Evolutionary conservation across 2,888 invertebrate species (phyloP).

Genomic region (Drosophila pegasa): DNA sequence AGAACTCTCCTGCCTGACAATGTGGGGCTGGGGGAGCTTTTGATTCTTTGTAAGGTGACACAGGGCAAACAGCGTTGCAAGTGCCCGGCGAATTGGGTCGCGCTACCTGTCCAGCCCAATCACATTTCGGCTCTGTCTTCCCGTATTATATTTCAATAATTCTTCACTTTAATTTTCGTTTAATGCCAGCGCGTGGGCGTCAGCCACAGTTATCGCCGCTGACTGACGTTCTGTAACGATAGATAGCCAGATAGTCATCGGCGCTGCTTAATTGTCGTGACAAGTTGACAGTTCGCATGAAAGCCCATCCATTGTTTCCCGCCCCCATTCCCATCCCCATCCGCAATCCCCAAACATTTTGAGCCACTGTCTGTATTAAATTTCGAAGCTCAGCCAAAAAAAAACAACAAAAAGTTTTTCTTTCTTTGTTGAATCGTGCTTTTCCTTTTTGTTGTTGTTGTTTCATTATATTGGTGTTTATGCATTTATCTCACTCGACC

Average conservation of each 20-base stretch:
- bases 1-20: slow-evolving; percentile 5
- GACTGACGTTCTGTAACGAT: slow-evolving; percentile 42
- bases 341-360: slow-evolving; percentile 13
- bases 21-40: slow-evolving; percentile 13
- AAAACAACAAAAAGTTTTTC: slow-evolving; percentile 41
- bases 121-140: slow-evolving; percentile 7
- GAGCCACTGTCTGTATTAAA: slow-evolving; percentile 44
- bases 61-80: slow-evolving; percentile 29
- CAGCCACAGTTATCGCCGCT: background rate
- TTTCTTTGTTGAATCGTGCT: slow-evolving; percentile 51
- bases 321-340: no score
- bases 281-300: slow-evolving; percentile 81
- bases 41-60: slow-evolving; percentile 34
- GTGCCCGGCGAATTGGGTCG: slow-evolving; percentile 56
- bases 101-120: slow-evolving; percentile 40
- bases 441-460: slow-evolving; percentile 38
- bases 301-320: slow-evolving; percentile 71
- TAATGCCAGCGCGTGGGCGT: slow-evolving; percentile 65
- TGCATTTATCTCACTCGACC: slow-evolving; percentile 74
- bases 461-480: slow-evolving; percentile 38
- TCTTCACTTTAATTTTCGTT: slow-evolving; percentile 64
- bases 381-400: slow-evolving; percentile 33
- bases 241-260: slow-evolving; percentile 74
- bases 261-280: slow-evolving; percentile 74
- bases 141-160: slow-evolving; percentile 74